Conservation (phyloP, 1,140 invertebrate species). For the Drosophila seguyi region DNA sequence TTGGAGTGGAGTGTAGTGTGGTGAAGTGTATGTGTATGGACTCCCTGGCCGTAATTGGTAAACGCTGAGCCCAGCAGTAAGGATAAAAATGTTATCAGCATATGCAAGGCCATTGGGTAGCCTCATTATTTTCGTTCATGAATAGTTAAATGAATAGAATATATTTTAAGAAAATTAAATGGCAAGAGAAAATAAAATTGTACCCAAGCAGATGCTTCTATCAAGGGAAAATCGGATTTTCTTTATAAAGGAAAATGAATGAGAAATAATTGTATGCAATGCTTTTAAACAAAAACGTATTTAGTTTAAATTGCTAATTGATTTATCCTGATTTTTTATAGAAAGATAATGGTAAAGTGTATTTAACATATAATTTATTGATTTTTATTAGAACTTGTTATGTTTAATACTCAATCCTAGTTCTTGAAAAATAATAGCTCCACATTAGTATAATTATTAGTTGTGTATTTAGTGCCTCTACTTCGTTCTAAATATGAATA, state of each 20-base stretch:
- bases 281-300: too few species aligned
- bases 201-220: not conserved
- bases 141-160: conserved; percentile 32
- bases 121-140: conserved; percentile 27
- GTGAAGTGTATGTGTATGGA: not conserved
- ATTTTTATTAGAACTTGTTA: too few species aligned
- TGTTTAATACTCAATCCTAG: too few species aligned
- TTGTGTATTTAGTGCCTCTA: not conserved
- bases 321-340: too few species aligned
- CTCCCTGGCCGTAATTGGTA: conserved; percentile 42
- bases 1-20: conserved; percentile 5
- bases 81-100: conserved; percentile 51
- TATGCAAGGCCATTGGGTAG: conserved; percentile 30
- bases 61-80: conserved; percentile 49
- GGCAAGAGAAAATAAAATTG: too few species aligned
- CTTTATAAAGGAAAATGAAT: not conserved
- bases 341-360: too few species aligned
- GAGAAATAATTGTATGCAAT: too few species aligned
- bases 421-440: too few species aligned
- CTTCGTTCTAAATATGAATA: not conserved
- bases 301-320: too few species aligned
- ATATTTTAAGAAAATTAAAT: conserved; percentile 9
- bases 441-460: not conserved
- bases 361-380: too few species aligned
- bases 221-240: not conserved